These are phyloP conservation scores for Ormyrus pomaceus DNA, from an alignment of 2,888 invertebrate species.

Conservation along the genomic window DNA sequence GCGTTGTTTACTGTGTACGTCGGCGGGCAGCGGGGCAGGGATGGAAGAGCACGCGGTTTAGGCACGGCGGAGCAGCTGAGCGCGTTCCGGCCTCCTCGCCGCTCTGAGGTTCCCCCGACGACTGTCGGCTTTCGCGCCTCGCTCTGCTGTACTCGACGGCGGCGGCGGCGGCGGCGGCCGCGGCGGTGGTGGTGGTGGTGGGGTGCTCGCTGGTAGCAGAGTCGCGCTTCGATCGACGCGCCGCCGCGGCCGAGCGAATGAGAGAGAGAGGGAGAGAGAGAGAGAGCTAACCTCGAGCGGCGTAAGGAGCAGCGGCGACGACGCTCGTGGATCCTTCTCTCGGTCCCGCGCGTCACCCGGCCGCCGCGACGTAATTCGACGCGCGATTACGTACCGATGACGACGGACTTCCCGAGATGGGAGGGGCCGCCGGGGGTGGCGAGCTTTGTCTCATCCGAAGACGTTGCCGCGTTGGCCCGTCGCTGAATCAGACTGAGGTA, in stretches of 20 bases:
- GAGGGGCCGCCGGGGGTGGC: too few relatives aligned
- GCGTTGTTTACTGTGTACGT: background rate
- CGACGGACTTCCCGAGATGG: too few relatives aligned
- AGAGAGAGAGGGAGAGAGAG: background rate
- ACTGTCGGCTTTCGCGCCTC: conserved; percentile 55
- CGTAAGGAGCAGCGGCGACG: too few relatives aligned
- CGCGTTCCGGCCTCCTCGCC: conserved; percentile 19
- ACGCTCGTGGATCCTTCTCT: background rate
- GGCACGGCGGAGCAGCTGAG: conserved; percentile 2
- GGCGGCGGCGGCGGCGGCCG: background rate
- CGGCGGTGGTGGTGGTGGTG: conserved; percentile 50
- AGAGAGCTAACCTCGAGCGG: too few relatives aligned
- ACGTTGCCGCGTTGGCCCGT: too few relatives aligned
- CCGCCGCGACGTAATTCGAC: background rate
- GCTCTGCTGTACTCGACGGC: conserved; percentile 13
- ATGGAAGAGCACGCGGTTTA: background rate
- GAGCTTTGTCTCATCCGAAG: too few relatives aligned
- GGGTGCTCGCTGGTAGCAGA: conserved; percentile 30
- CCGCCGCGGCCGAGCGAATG: background rate
- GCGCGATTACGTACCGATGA: background rate
- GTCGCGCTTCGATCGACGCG: conserved; percentile 42
- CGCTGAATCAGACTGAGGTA: too few relatives aligned
- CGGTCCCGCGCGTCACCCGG: too few relatives aligned
- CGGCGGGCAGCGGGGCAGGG: background rate
- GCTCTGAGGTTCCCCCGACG: conserved; percentile 52